These are phyloP conservation scores for Tipula lateralis DNA, from an alignment of 2,888 invertebrate genomes.

Conservation along the genomic window DNA sequence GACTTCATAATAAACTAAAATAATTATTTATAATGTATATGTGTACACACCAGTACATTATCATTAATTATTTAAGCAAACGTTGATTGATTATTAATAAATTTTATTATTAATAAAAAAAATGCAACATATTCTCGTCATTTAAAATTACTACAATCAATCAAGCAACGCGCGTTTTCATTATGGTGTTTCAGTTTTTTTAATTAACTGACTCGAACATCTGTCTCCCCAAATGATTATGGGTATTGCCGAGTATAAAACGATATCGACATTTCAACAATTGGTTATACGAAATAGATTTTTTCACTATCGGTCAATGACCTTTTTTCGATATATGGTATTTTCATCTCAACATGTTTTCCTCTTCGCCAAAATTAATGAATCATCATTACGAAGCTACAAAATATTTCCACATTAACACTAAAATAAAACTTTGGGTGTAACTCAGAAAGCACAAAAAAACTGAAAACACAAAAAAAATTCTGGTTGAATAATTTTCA, in stretches of 20 bases:
- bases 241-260: not conserved
- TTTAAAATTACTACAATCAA: not conserved
- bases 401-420: not conserved
- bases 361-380: not conserved
- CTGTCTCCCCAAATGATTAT: conserved; percentile 19
- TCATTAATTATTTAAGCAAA: not conserved
- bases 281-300: not conserved
- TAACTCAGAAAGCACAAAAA: not conserved
- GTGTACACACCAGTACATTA: not conserved
- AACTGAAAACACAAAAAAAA: not conserved
- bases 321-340: not conserved
- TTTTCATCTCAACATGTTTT: not conserved
- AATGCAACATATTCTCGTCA: not conserved
- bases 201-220: not conserved
- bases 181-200: not conserved
- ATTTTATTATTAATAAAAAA: no score
- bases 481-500: conserved; percentile 13
- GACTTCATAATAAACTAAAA: not conserved
- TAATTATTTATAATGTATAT: not conserved
- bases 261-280: not conserved
- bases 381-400: not conserved
- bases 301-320: not conserved
- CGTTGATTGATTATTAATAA: not conserved
- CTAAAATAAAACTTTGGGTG: not conserved
- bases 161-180: not conserved